phyloP scores from a whole-genome alignment of 2,888 invertebrate genomes.

The Napeogenes inachia region DNA sequence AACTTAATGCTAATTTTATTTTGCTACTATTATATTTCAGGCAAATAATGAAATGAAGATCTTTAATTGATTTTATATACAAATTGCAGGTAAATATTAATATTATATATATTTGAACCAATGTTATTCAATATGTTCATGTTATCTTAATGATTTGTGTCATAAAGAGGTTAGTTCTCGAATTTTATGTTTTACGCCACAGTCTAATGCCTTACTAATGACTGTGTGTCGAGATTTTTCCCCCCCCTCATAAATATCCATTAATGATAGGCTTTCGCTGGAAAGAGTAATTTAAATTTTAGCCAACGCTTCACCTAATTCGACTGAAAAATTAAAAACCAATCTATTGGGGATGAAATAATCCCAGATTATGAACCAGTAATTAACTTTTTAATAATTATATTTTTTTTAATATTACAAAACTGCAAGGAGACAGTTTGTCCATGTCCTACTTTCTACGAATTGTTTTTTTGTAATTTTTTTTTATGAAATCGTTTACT shows the following conservation, averaged over 20 bases:
- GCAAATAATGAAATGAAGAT: too few relatives aligned
- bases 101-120: background rate
- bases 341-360: constrained; percentile 17
- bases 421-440: too few relatives aligned
- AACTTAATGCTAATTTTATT: too few relatives aligned
- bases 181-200: constrained; percentile 31
- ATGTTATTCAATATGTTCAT: too few relatives aligned
- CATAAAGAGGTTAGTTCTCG: background rate
- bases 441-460: too few relatives aligned
- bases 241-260: constrained; percentile 71
- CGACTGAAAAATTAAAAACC: constrained; percentile 30
- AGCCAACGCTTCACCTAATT: constrained; percentile 33
- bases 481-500: too few relatives aligned
- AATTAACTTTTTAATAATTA: background rate
- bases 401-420: too few relatives aligned
- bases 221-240: constrained; percentile 71
- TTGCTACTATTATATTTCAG: too few relatives aligned
- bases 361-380: background rate
- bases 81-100: background rate
- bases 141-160: too few relatives aligned
- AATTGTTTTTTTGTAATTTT: too few relatives aligned
- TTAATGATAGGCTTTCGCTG: constrained; percentile 57
- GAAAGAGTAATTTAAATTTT: constrained; percentile 57
- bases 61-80: constrained; percentile 8
- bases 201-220: constrained; percentile 65